Conservation (phyloP, 1,140 invertebrate species). For the Drosophila orena region DNA sequence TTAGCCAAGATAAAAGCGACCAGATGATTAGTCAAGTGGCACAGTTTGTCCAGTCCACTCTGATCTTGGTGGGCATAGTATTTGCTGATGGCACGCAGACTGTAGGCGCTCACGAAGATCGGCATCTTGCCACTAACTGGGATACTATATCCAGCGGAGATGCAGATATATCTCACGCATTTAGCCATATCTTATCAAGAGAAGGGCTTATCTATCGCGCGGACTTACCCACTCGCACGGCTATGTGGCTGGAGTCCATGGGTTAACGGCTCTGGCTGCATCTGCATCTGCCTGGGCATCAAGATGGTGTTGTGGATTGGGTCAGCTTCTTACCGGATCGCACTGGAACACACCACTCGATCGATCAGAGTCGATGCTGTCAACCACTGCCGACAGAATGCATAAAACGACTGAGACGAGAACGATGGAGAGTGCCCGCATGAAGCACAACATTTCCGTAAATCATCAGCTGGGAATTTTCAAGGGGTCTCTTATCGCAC, state of each 20-base stretch:
- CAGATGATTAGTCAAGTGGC: slow-evolving; percentile 48
- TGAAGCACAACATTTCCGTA: slow-evolving; percentile 26
- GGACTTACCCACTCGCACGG: slow-evolving; percentile 39
- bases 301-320: slow-evolving; percentile 15
- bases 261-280: slow-evolving; percentile 2
- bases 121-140: slow-evolving; percentile 4
- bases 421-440: slow-evolving; percentile 31
- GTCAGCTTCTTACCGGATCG: slow-evolving; percentile 44
- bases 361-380: slow-evolving; percentile 12
- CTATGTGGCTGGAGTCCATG: slow-evolving; percentile 42
- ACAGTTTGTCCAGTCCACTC: slow-evolving; percentile 35
- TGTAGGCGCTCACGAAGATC: slow-evolving; percentile 26
- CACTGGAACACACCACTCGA: slow-evolving; percentile 57
- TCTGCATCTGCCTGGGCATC: slow-evolving; percentile 4
- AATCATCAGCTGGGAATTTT: slow-evolving; percentile 14
- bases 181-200: slow-evolving; percentile 31
- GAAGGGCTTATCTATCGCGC: slow-evolving; percentile 8
- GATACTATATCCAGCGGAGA: background rate
- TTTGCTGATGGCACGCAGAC: slow-evolving; percentile 34
- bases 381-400: slow-evolving; percentile 13
- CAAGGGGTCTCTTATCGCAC: slow-evolving; percentile 9
- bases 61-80: slow-evolving; percentile 31
- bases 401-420: slow-evolving; percentile 39
- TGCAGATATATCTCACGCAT: background rate
- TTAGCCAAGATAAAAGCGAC: slow-evolving; percentile 53